Base-by-base conservation (phyloP, 2,113 vertebrate species). In the Procavia capensis region DNA sequence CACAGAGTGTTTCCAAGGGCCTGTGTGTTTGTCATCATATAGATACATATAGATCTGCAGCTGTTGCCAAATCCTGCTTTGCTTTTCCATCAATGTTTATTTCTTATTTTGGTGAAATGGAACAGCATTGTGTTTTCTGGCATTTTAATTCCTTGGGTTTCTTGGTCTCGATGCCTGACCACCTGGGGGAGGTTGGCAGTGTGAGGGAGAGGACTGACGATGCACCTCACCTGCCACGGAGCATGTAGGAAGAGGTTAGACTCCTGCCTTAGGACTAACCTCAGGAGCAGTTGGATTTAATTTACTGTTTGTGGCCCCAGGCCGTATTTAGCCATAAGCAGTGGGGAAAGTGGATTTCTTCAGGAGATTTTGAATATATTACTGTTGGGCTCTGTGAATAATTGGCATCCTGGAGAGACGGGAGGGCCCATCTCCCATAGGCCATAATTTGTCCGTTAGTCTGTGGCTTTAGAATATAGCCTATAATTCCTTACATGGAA, bases 401-500 rank as follows among this genome's bases (percentile, higher is more conserved):
- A 74, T 47, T 95, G 93, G 34, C 75, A n/a, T 82, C 79, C 39
- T 29, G 11, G 31, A 27, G 29, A 19, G 80, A 84, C 17, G 5
- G 1, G 61, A 19, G 64, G 57, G 47, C 45, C 27, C 43, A 74
- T 88, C 36, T 94, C 34, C 70, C n/a, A 34, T 25, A 79, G 88
- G 64, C 70, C 25, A 29, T 95, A 64, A 95, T 95, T 92, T 95
- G 54, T 80, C n/a, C 70, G 47, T 88, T 92, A 79, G 61, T 88
- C 25, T 82, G 47, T 75, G 43, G 70, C n/a, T 95, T 91, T 83
- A 85, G 63, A 83, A 19, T 80, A 34, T 10, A 86, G 34, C 57
- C n/a, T 61, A 22, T 84, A 76, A 95, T 76, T 81, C 50, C 79
- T 95, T 68, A 59, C 86, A 88, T 70, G 87, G 64, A 66, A 93